Conservation (phyloP, 2,888 invertebrate genomes). For the Eupithecia exiguata region DNA sequence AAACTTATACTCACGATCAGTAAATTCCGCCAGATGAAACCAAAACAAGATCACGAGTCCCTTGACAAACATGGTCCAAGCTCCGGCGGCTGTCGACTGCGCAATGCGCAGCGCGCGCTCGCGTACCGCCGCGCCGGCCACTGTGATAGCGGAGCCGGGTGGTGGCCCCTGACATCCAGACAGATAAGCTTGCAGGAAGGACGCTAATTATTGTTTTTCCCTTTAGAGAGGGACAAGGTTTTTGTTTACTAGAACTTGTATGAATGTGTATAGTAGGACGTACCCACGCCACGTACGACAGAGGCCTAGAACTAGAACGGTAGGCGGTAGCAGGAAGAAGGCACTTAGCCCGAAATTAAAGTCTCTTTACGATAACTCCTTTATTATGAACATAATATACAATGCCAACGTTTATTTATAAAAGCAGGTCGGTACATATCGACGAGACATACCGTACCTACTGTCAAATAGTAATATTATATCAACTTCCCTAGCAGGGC, state of each 20-base stretch:
- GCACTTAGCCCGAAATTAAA: slow-evolving; percentile 49
- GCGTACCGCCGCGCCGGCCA: background rate
- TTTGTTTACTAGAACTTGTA: slow-evolving; percentile 11
- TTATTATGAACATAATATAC: slow-evolving; percentile 84
- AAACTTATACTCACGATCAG: slow-evolving; percentile 61
- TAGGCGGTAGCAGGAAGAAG: no score
- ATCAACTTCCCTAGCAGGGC: slow-evolving; percentile 3
- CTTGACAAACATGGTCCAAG: background rate
- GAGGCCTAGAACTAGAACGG: no score
- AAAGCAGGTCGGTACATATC: slow-evolving; percentile 81
- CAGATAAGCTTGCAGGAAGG: slow-evolving; percentile 37
- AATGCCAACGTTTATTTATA: slow-evolving; percentile 81
- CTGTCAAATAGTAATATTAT: slow-evolving; percentile 61
- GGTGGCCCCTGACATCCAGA: slow-evolving; percentile 28
- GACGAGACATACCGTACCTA: slow-evolving; percentile 76
- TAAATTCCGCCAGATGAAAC: slow-evolving; percentile 50
- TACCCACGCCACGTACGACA: no score
- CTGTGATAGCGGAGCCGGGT: slow-evolving; percentile 7
- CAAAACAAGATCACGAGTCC: slow-evolving; percentile 45
- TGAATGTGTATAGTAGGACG: no score
- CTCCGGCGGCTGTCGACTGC: background rate
- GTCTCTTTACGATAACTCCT: slow-evolving; percentile 64
- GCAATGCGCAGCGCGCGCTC: background rate
- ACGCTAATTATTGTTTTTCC: slow-evolving; percentile 23
- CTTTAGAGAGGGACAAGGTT: slow-evolving; percentile 4